Percentiles rank a stretch among this genome's conserved stretches.
Evolutionary conservation across 2,888 invertebrate genomes (phyloP).

Genomic region (Hoplodrina blanda): DNA sequence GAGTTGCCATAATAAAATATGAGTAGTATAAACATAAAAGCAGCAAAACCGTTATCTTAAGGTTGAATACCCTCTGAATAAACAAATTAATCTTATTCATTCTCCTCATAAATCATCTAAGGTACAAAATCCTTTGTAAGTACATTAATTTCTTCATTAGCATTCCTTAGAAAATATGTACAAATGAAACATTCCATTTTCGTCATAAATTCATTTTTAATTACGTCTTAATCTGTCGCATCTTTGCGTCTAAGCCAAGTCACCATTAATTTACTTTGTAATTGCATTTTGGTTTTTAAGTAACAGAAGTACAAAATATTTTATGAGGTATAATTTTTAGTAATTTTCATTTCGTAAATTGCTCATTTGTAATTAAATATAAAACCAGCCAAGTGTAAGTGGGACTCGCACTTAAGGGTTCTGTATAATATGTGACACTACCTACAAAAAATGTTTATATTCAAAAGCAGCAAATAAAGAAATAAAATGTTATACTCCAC

Average conservation of each 20-base stretch:
- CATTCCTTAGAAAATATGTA: constrained; percentile 33
- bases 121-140: constrained; percentile 13
- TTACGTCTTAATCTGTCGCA: constrained; percentile 52
- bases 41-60: not conserved
- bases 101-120: constrained; percentile 35
- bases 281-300: constrained; percentile 22
- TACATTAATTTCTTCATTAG: constrained; percentile 39
- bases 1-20: constrained; percentile 2
- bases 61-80: constrained; percentile 14
- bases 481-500: too few relatives aligned
- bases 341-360: too few relatives aligned
- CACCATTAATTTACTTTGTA: constrained; percentile 51
- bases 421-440: too few relatives aligned
- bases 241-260: constrained; percentile 39
- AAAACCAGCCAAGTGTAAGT: too few relatives aligned
- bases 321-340: not conserved
- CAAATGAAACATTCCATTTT: constrained; percentile 42
- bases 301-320: not conserved
- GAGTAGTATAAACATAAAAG: not conserved
- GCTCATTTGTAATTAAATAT: too few relatives aligned
- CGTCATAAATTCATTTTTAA: constrained; percentile 54
- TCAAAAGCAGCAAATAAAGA: too few relatives aligned
- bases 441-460: too few relatives aligned
- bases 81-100: constrained; percentile 54
- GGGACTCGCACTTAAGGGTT: too few relatives aligned